Conservation (phyloP, 2,888 invertebrate genomes). For the Orthosia incerta region DNA sequence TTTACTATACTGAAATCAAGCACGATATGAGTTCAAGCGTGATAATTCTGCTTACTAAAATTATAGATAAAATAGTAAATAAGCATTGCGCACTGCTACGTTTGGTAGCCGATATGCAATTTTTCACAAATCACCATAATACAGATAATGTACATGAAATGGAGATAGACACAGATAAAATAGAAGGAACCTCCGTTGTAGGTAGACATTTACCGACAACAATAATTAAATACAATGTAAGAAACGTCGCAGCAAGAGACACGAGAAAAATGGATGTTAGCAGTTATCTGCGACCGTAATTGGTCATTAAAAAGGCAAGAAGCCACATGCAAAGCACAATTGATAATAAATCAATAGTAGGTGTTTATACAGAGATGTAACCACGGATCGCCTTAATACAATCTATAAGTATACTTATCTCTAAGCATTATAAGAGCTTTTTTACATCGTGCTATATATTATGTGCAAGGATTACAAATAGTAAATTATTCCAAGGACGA, state of each 20-base stretch:
- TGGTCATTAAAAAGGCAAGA: constrained; percentile 53
- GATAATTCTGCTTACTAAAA: background rate
- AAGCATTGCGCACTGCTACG: constrained; percentile 3
- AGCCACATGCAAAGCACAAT: constrained; percentile 59
- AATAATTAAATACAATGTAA: constrained; percentile 37
- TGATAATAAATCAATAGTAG: constrained; percentile 55
- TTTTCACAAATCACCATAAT: constrained; percentile 19
- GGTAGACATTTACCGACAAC: background rate
- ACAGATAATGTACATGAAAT: constrained; percentile 18
- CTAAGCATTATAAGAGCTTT: constrained; percentile 42
- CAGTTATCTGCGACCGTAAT: constrained; percentile 44
- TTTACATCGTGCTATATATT: constrained; percentile 23
- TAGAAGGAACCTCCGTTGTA: constrained; percentile 1
- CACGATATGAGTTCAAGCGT: background rate
- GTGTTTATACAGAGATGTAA: constrained; percentile 45
- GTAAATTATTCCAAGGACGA: background rate
- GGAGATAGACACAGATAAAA: constrained; percentile 13
- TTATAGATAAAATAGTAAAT: constrained; percentile 33
- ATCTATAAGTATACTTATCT: constrained; percentile 43
- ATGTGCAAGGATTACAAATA: constrained; percentile 20
- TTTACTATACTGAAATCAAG: background rate
- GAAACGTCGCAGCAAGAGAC: constrained; percentile 35
- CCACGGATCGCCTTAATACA: constrained; percentile 39
- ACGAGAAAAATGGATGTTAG: constrained; percentile 35
- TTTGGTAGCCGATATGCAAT: constrained; percentile 9